Percentiles rank a stretch among this genome's conserved stretches.
These are phyloP conservation scores for Anoplius nigerrimus DNA, from an alignment of 2,888 invertebrate species.

Conservation along the genomic window DNA sequence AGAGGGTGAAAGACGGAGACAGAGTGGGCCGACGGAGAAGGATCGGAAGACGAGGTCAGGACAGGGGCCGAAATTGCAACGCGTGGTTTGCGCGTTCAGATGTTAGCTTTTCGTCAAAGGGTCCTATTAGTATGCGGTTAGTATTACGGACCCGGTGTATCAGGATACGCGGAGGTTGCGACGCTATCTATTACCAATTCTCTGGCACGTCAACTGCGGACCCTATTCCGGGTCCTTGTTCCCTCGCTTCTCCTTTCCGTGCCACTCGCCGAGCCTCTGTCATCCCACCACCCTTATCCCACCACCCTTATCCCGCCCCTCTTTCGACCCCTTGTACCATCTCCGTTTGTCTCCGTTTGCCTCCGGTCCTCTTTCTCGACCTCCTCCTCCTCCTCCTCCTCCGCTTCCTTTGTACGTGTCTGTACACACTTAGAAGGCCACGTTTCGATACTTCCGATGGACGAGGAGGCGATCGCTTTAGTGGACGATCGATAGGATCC, in stretches of 20 bases:
- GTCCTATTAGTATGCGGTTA: slow-evolving; percentile 64
- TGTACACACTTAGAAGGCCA: neutral
- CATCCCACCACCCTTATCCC: slow-evolving; percentile 1
- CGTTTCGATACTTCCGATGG: neutral
- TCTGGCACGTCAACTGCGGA: slow-evolving; percentile 46
- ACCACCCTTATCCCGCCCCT: neutral
- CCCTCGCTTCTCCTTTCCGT: neutral
- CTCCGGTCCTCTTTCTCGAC: neutral
- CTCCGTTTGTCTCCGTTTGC: slow-evolving; percentile 2
- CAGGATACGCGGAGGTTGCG: slow-evolving; percentile 39
- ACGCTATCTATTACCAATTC: slow-evolving; percentile 50
- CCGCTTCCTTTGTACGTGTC: neutral
- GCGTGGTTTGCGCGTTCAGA: slow-evolving; percentile 55
- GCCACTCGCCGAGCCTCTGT: neutral
- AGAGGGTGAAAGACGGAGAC: neutral
- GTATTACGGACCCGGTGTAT: slow-evolving; percentile 54
- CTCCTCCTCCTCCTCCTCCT: neutral
- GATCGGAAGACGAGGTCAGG: slow-evolving; percentile 4
- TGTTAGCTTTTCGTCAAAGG: slow-evolving; percentile 68
- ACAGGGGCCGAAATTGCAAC: slow-evolving; percentile 41
- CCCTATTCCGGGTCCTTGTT: no score
- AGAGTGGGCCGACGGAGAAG: neutral
- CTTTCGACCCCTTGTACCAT: neutral
- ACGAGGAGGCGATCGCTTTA: slow-evolving; percentile 33
- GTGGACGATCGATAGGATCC: slow-evolving; percentile 32